Base-by-base conservation (phyloP, 2,888 invertebrate genomes). In the Oscheius sp. region DNA sequence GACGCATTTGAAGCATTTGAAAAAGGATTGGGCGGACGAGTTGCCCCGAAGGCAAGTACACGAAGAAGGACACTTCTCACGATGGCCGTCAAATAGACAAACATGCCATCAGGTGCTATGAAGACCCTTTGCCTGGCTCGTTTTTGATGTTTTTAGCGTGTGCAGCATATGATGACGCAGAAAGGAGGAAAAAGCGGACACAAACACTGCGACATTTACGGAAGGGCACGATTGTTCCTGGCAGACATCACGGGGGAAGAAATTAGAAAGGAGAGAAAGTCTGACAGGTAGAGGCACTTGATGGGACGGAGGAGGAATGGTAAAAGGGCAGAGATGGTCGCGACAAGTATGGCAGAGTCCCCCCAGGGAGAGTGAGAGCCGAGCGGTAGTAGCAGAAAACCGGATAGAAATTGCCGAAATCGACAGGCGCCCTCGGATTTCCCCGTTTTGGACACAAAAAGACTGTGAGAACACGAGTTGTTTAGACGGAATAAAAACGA, bases 341-440 rank as follows among this genome's bases (percentile, higher is more conserved):
- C 16, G n/a, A 61, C 61, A 45, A 61, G 61, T 61, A 61, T n/a
- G 45, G 58, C 58, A 29, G 58, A 35, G n/a, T n/a, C n/a, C 58
- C 29, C 27, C 58, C n/a, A 61, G 35, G 13, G 59, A 41, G 59
- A 61, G 21, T 21, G 55, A 13, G 21, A 12, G 23, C 25, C 18
- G 21, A 23, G 55, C 58, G 58, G 29, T n/a, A n/a, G 29, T n/a
- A 21, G 25, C 16, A 35, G 52, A 49, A 27, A 66, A 66, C 66
- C 66, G 66, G 66, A 66, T 49, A 25, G 66, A 66, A 66, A 66
- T 66, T 66, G 66, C 66, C 66, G 66, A 35, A 35, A 35, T 35
- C 35, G 35, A 63, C 58, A 29, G 58, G 13, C 61, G 61, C 45
- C 41, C 61, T 61, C 61, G 61, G 61, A 61, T 61, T 61, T 61